phyloP scores from a whole-genome alignment of 2,113 vertebrate genomes.

The Arizona elegans region DNA sequence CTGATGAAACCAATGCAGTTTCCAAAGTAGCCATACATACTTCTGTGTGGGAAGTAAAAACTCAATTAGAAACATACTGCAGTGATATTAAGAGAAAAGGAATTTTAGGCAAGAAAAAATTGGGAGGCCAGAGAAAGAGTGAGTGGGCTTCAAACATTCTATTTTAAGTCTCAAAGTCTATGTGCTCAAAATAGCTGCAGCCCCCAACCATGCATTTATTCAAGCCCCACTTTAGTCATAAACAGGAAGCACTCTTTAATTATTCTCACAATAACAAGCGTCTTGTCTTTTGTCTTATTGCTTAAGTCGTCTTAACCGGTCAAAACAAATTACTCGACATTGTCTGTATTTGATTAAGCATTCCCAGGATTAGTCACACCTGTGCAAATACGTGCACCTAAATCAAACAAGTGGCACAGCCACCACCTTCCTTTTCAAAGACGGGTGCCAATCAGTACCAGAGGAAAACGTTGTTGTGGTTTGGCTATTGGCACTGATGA shows the following conservation, averaged over 20 bases:
- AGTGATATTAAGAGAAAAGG: not conserved
- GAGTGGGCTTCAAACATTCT: slow-evolving; percentile 23
- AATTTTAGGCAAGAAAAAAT: slow-evolving; percentile 17
- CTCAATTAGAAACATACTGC: not conserved
- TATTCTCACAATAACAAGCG: slow-evolving; percentile 32
- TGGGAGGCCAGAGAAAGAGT: not conserved
- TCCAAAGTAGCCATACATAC: not conserved
- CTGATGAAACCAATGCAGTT: not conserved
- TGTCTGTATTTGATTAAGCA: slow-evolving; percentile 30
- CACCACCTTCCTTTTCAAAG: slow-evolving; percentile 38
- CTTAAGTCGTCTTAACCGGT: slow-evolving; percentile 12
- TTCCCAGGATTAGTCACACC: slow-evolving; percentile 33
- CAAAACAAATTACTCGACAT: slow-evolving; percentile 18
- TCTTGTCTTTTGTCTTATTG: slow-evolving; percentile 23
- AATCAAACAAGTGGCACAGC: slow-evolving; percentile 26
- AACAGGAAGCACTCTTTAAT: slow-evolving; percentile 30
- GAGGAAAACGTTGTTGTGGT: slow-evolving; percentile 28
- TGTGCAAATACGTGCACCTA: slow-evolving; percentile 29
- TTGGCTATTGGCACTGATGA: slow-evolving; percentile 25
- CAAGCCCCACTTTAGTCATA: slow-evolving; percentile 15
- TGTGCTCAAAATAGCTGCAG: slow-evolving; percentile 19
- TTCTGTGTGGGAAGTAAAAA: not conserved
- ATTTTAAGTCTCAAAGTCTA: slow-evolving; percentile 11
- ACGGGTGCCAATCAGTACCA: slow-evolving; percentile 37
- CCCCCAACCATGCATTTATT: slow-evolving; percentile 3